phyloP scores from a whole-genome alignment of 2,888 invertebrate genomes.

The Andrena hattorfiana region DNA sequence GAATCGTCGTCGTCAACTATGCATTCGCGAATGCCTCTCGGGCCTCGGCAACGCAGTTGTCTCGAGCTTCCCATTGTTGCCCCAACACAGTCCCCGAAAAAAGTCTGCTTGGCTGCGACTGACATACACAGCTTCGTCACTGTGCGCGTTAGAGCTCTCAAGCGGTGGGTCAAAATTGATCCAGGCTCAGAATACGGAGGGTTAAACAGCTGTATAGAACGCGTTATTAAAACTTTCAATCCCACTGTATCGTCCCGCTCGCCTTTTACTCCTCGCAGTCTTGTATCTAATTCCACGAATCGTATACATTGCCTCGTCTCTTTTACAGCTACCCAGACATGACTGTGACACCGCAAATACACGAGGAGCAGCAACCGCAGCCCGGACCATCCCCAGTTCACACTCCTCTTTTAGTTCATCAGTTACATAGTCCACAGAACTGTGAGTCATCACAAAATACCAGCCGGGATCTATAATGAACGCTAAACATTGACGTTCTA shows the following conservation, averaged over 20 bases:
- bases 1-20: no score
- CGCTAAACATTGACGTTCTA: slow-evolving; percentile 67
- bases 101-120: no score
- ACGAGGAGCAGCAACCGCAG: slow-evolving; percentile 71
- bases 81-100: no score
- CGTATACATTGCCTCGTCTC: background rate
- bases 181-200: no score
- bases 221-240: background rate
- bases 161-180: no score
- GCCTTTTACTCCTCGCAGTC: background rate
- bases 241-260: background rate
- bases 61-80: no score
- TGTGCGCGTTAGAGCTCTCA: no score
- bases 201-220: background rate
- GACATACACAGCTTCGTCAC: no score
- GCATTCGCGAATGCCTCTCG: no score
- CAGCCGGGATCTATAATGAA: slow-evolving; percentile 84
- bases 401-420: slow-evolving; percentile 65
- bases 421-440: slow-evolving; percentile 76
- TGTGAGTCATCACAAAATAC: slow-evolving; percentile 79
- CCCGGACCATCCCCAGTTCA: slow-evolving; percentile 76
- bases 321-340: slow-evolving; percentile 59
- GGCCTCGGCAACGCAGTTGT: no score
- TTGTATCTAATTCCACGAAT: background rate
- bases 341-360: slow-evolving; percentile 65